These are phyloP conservation scores for Melangyna quadrimaculata DNA, from an alignment of 2,888 invertebrate species.

Conservation along the genomic window DNA sequence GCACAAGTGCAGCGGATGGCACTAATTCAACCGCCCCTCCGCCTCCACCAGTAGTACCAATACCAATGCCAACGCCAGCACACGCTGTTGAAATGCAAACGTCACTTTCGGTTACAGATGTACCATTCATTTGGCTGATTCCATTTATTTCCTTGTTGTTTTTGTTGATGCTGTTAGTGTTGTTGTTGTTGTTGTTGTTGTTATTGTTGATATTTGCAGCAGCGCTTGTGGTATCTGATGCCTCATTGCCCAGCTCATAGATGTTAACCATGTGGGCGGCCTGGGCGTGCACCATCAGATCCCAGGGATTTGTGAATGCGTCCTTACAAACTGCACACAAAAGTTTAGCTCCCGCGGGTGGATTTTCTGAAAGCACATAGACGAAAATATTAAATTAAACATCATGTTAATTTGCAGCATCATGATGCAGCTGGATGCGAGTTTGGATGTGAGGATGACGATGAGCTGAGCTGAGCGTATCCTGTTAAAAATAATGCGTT, in stretches of 20 bases:
- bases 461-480: not conserved
- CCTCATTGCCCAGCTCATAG: constrained; percentile 84
- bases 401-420: constrained; percentile 26
- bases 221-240: constrained; percentile 72
- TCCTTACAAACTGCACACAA: constrained; percentile 86
- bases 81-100: constrained; percentile 48
- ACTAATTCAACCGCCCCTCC: constrained; percentile 43
- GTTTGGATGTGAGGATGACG: not conserved
- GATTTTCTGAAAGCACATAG: constrained; percentile 76
- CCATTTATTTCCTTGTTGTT: constrained; percentile 60
- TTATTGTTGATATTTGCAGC: constrained; percentile 67
- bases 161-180: constrained; percentile 53
- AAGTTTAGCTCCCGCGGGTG: constrained; percentile 81
- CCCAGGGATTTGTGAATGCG: constrained; percentile 86
- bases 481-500: constrained; percentile 7
- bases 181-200: constrained; percentile 69
- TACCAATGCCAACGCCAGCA: not conserved
- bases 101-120: constrained; percentile 64
- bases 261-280: constrained; percentile 87
- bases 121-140: constrained; percentile 69
- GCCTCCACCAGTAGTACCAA: not conserved
- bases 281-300: constrained; percentile 87
- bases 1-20: constrained; percentile 30
- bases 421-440: not conserved
- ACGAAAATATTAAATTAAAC: constrained; percentile 21